phyloP scores from a whole-genome alignment of 1,140 invertebrate genomes.

The Ylistrum balloti region DNA sequence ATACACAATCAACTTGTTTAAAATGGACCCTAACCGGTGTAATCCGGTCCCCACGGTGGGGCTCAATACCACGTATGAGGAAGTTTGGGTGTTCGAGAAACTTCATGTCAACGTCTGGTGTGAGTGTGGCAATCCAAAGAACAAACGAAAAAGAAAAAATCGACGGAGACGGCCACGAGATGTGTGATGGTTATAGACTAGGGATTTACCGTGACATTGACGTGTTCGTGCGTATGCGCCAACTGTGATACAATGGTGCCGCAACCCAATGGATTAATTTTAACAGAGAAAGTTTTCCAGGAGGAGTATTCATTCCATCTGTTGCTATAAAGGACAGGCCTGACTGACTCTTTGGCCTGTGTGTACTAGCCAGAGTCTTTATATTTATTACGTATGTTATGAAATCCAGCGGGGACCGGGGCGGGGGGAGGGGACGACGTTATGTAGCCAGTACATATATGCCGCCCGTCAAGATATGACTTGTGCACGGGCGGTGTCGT shows the following conservation, averaged over 20 bases:
- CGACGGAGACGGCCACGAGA: conserved; percentile 27
- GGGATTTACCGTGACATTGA: not conserved
- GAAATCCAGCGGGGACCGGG: conserved; percentile 12
- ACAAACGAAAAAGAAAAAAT: conserved; percentile 49
- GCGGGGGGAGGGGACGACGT: not conserved
- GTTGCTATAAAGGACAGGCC: conserved; percentile 1
- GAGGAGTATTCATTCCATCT: not conserved
- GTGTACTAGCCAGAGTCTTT: not conserved
- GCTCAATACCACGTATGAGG: conserved; percentile 72
- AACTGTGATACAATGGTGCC: conserved; percentile 37
- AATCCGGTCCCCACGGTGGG: conserved; percentile 71
- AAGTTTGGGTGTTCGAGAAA: conserved; percentile 68
- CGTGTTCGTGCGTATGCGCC: conserved; percentile 28
- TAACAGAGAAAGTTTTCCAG: not conserved
- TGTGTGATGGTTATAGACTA: conserved; percentile 4
- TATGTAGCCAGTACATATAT: conserved; percentile 20
- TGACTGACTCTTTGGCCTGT: not conserved
- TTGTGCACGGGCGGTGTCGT: conserved; percentile 29
- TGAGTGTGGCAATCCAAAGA: conserved; percentile 64
- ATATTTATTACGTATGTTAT: conserved; percentile 41
- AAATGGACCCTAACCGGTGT: conserved; percentile 71
- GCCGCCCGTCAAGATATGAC: conserved; percentile 12
- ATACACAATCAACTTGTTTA: conserved; percentile 71
- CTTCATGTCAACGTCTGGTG: conserved; percentile 71
- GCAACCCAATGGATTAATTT: not conserved